Percentiles rank a stretch among this genome's conserved stretches.
phyloP scores from a whole-genome alignment of 2,888 invertebrate genomes.

The Drosophila melanocephala region DNA sequence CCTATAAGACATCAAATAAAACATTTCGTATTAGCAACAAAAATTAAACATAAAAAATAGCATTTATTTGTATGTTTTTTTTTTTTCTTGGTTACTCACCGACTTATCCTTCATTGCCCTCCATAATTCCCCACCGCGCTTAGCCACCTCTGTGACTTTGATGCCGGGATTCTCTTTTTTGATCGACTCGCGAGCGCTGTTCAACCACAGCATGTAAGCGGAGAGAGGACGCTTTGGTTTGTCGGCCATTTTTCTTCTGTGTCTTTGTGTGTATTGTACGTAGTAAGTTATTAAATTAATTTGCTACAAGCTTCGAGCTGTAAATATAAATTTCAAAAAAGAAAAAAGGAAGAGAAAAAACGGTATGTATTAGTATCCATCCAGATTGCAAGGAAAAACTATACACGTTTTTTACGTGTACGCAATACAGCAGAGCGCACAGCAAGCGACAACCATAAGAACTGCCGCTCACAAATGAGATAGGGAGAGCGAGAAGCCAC shows the following conservation, averaged over 20 bases:
- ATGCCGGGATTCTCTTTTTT: slow-evolving; percentile 96
- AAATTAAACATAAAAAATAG: not conserved
- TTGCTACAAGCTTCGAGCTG: slow-evolving; percentile 67
- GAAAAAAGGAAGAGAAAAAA: not conserved
- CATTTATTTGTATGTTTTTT: not conserved
- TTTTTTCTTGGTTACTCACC: slow-evolving; percentile 85
- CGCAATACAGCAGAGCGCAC: not conserved
- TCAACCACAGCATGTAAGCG: slow-evolving; percentile 98
- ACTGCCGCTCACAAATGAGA: slow-evolving; percentile 21
- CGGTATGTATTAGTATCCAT: slow-evolving; percentile 26
- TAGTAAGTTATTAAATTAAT: slow-evolving; percentile 59
- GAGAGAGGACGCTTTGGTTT: slow-evolving; percentile 97
- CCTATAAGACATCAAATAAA: slow-evolving; percentile 86
- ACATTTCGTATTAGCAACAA: not conserved
- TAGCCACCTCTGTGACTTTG: slow-evolving; percentile 96
- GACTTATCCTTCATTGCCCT: slow-evolving; percentile 94
- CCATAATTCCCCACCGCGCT: slow-evolving; percentile 98
- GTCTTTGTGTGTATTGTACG: slow-evolving; percentile 44
- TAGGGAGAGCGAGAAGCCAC: slow-evolving; percentile 48
- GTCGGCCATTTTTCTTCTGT: slow-evolving; percentile 89
- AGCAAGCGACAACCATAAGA: slow-evolving; percentile 14
- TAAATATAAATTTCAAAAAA: slow-evolving; percentile 15
- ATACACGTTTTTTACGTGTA: slow-evolving; percentile 2
- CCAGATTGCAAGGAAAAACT: slow-evolving; percentile 5
- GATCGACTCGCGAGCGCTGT: slow-evolving; percentile 93